phyloP scores from a whole-genome alignment of 2,113 vertebrate species.

The Melanerpes aurifrons region DNA sequence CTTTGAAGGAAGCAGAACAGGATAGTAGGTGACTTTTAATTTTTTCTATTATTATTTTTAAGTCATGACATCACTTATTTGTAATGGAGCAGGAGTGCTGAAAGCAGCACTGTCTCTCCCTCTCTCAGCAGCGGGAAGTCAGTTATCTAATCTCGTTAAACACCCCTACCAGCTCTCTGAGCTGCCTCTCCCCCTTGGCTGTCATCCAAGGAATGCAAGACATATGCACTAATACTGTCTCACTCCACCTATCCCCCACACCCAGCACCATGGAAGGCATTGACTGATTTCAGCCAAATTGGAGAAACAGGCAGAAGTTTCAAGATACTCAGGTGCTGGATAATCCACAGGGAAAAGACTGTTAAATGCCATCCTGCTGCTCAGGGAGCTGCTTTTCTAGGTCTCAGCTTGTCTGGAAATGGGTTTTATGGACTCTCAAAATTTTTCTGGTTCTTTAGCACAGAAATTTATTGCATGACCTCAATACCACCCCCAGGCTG shows the following conservation, averaged over 20 bases:
- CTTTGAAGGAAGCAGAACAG: neutral
- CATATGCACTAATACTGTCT: neutral
- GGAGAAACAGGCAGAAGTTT: neutral
- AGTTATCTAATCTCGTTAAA: neutral
- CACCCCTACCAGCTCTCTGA: neutral
- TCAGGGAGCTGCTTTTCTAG: neutral
- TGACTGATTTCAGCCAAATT: neutral
- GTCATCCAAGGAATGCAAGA: neutral
- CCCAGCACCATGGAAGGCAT: neutral
- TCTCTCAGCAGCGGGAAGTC: neutral
- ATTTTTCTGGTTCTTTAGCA: conserved; percentile 25
- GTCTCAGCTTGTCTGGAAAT: neutral
- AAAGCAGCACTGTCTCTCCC: neutral
- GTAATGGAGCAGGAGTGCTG: neutral
- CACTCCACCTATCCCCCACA: neutral
- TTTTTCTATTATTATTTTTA: neutral
- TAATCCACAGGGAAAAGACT: neutral
- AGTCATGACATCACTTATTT: neutral
- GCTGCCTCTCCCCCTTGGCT: neutral
- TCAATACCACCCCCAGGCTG: neutral
- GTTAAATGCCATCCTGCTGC: neutral
- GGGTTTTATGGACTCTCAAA: neutral
- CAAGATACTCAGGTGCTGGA: neutral
- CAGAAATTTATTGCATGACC: neutral
- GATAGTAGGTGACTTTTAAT: neutral